Base-by-base conservation (phyloP, 2,113 vertebrate species). In the Pipa parva region DNA sequence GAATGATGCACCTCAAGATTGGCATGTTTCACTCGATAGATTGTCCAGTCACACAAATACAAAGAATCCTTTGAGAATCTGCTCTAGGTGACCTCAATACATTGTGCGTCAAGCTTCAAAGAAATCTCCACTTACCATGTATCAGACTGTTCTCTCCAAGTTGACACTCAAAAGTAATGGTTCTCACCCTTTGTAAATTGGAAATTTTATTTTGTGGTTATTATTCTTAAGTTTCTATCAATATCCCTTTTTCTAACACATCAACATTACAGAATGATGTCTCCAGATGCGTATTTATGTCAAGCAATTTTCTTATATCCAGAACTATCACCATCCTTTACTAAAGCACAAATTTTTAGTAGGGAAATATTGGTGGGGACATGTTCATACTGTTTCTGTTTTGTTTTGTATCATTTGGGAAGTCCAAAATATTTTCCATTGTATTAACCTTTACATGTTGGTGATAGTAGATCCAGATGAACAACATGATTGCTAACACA, bases 71-170 rank as follows among this genome's bases (percentile, higher is more conserved):
- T 69, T 69, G 65, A 69, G 65, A 69, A 22, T 52, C 56, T 69
- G 65, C 46, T 52, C 57, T 18, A 51, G 31, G 24, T 69, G 65
- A 69, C 65, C 65, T 22, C 65, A 69, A 69, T 69, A 59, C 65
- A 69, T 59, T 69, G 56, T 69, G 48, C 65, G 65, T 69, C 57
- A 69, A 60, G 65, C 65, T 69, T 69, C 65, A 69, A 69, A 69
- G 64, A 69, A 57, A 60, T 69, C 36, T 68, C 31, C 65, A 20
- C 65, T 69, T 60, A 60, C 56, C 45, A 27, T 60, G 57, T 25
- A 59, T 69, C 57, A 52, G 65, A 27, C 24, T 60, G 65, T 60
- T 69, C 65, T 69, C 52, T 48, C 57, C 46, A 50, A 68, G 65
- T 52, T 69, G 65, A 69, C 65, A 69, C 46, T 59, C 56, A 68